Conservation (phyloP, 2,113 vertebrate species). For the Gymnogyps californianus region DNA sequence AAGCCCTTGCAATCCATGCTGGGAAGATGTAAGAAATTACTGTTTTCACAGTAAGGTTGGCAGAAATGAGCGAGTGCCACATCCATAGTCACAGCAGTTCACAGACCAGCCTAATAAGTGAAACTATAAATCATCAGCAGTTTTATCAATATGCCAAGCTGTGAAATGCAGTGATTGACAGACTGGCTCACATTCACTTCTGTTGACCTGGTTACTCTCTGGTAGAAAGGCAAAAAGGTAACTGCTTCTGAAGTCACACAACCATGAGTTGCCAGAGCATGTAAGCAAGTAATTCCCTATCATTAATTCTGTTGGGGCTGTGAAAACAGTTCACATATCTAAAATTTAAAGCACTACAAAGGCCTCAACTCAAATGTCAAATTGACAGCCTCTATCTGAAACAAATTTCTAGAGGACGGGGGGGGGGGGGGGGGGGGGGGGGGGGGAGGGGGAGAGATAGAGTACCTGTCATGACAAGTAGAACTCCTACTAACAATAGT, state of each 20-base stretch:
- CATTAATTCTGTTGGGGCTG: not conserved
- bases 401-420: not conserved
- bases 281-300: not conserved
- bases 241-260: not conserved
- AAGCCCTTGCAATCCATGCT: not conserved
- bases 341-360: not conserved
- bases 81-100: not conserved
- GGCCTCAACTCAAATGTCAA: not conserved
- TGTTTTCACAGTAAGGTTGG: not conserved
- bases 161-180: not conserved
- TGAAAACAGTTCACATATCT: not conserved
- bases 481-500: not conserved
- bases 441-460: rapidly evolving
- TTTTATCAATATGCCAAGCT: not conserved
- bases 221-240: not conserved
- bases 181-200: not conserved
- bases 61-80: not conserved
- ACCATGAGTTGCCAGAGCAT: rapidly evolving
- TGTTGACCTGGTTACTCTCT: not conserved
- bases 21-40: not conserved
- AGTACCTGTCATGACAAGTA: not conserved
- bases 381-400: not conserved
- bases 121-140: not conserved
- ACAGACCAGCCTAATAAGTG: not conserved
- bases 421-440: too few species aligned